phyloP scores from a whole-genome alignment of 2,888 invertebrate genomes.

The Balanococcus diminutus region DNA sequence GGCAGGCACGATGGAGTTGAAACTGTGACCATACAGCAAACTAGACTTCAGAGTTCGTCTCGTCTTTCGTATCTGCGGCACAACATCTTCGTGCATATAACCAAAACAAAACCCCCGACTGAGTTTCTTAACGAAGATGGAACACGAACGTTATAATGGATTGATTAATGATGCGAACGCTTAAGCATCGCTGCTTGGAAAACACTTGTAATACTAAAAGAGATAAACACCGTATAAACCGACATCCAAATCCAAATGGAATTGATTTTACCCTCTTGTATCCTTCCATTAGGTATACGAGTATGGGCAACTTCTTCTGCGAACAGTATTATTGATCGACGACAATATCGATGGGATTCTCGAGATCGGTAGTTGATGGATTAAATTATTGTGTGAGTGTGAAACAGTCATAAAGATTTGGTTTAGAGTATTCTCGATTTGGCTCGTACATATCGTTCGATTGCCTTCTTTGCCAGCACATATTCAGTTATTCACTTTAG shows the following conservation, averaged over 20 bases:
- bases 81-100: conserved; percentile 18
- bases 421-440: neutral
- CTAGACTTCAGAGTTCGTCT: neutral
- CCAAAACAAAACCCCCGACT: conserved; percentile 42
- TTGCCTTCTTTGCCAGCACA: too few relatives aligned
- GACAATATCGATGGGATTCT: neutral
- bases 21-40: neutral
- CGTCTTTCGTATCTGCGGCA: neutral
- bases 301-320: neutral
- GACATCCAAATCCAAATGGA: neutral
- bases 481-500: neutral
- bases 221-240: conserved; percentile 12
- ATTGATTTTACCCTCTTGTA: neutral
- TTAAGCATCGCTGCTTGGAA: neutral
- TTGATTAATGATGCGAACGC: conserved; percentile 33
- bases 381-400: too few relatives aligned
- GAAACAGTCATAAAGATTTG: too few relatives aligned
- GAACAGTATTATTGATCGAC: neutral
- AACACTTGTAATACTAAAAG: neutral
- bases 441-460: too few relatives aligned
- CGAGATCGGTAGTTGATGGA: neutral
- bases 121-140: conserved; percentile 27
- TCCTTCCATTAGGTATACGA: neutral
- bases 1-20: neutral
- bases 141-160: conserved; percentile 15